phyloP scores from a whole-genome alignment of 2,888 invertebrate species.

The Anodontia alba region DNA sequence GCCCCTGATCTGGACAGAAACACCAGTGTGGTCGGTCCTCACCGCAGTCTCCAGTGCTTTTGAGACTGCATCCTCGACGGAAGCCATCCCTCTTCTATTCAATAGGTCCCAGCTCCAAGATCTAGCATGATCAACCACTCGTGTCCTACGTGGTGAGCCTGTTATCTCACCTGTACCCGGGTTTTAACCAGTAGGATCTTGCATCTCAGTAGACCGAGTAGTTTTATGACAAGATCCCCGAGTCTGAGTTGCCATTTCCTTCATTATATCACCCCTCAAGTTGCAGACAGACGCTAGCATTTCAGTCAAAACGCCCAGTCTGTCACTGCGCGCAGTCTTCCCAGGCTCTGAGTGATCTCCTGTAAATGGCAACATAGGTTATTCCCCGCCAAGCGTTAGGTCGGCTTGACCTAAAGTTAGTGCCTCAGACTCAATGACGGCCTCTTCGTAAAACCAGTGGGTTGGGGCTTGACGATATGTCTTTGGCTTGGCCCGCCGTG shows the following conservation, averaged over 20 bases:
- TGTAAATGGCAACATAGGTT: neutral
- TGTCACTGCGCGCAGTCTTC: neutral
- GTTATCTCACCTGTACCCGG: neutral
- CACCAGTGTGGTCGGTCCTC: neutral
- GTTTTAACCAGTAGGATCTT: neutral
- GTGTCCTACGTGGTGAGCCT: neutral
- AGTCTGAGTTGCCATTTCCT: neutral
- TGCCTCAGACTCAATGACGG: too few species aligned
- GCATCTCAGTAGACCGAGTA: neutral
- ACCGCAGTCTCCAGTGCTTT: neutral
- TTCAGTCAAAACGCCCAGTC: neutral
- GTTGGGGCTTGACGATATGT: too few species aligned
- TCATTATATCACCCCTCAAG: neutral
- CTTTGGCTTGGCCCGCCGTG: too few species aligned
- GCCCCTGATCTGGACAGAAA: neutral
- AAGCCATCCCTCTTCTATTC: neutral
- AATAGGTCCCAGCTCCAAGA: neutral
- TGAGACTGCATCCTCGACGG: neutral
- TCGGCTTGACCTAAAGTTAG: too few species aligned
- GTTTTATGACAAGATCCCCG: neutral
- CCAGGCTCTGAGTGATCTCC: neutral
- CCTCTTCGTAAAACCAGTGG: too few species aligned
- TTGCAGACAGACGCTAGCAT: neutral
- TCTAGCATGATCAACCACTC: neutral
- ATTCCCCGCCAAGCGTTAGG: neutral